Evolutionary conservation across 1,140 invertebrate species (phyloP), one percentile per base, ranked within the genome.

Genomic region (Caenorhabditis inopinata): DNA sequence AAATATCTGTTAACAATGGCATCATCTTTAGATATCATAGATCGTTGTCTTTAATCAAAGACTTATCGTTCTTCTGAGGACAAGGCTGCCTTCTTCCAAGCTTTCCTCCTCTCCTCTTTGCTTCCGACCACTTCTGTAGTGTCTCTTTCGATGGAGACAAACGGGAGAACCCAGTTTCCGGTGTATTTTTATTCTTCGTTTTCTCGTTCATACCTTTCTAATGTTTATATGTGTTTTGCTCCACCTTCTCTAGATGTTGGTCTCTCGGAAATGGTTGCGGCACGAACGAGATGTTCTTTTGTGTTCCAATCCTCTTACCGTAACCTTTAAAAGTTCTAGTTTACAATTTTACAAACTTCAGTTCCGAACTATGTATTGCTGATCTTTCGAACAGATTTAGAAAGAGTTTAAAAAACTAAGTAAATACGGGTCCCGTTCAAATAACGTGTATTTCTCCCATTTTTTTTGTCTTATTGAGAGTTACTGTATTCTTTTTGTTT

Each of bases 221-320:
- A 9, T 68, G 32, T 68, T 68, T 68, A 32, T 38, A 68, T 68
- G 58, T 68, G 58, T 25, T 68, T 68, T 68, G 58, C 58, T 68
- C 58, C 11, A 68, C 58, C 16, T 68, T 68, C 58, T 68, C 38
- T 68, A 68, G 58, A 25, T 68, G 35, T 68, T 68, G 58, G 58
- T 68, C 58, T 35, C 27, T 16, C 21, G 21, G 14, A n/a, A 42
- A 42, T 7, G 5, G 14, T 42, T 42, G 14, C 5, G 5, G 14
- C 38, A 42, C 38, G 38, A 42, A 14, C 14, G 5, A 5, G 38
- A 42, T 42, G 38, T 42, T 14, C 38, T 42, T 42, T 42, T 42
- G 38, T 42, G 6, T 42, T 14, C 38, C 6, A 42, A 42, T 14
- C 14, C 5, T 42, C 6, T 14, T 42, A 42, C 38, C 38, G 38